These are phyloP conservation scores for Cantharis flavilabris DNA, from an alignment of 2,888 invertebrate species.

Conservation along the genomic window DNA sequence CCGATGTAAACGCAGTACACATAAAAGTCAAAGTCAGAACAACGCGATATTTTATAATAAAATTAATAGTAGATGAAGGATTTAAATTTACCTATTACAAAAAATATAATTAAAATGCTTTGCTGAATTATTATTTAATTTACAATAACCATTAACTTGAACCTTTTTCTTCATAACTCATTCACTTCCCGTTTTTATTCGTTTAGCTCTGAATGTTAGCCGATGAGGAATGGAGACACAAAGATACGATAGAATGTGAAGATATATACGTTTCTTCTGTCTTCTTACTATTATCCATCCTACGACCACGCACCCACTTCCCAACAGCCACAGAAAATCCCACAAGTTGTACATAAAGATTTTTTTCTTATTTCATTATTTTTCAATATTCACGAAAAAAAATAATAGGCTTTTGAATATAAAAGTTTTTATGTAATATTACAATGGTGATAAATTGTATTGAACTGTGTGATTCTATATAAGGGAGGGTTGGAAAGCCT, in stretches of 20 bases:
- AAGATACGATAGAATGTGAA: neutral
- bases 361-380: neutral
- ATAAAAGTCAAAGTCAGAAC: neutral
- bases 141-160: neutral
- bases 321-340: neutral
- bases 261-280: neutral
- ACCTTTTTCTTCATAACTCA: neutral
- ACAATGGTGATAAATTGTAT: no score
- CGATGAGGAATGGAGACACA: neutral
- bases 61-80: neutral
- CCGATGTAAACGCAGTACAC: neutral
- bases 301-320: neutral
- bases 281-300: neutral
- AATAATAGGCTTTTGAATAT: neutral
- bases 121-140: neutral
- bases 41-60: neutral
- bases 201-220: neutral
- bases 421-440: neutral
- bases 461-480: no score
- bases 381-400: neutral
- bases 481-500: no score
- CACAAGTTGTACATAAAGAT: neutral
- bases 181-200: neutral
- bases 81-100: neutral
- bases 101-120: neutral